Evolutionary conservation across 2,888 invertebrate genomes (phyloP).

Genomic region (Melipona beecheii): DNA sequence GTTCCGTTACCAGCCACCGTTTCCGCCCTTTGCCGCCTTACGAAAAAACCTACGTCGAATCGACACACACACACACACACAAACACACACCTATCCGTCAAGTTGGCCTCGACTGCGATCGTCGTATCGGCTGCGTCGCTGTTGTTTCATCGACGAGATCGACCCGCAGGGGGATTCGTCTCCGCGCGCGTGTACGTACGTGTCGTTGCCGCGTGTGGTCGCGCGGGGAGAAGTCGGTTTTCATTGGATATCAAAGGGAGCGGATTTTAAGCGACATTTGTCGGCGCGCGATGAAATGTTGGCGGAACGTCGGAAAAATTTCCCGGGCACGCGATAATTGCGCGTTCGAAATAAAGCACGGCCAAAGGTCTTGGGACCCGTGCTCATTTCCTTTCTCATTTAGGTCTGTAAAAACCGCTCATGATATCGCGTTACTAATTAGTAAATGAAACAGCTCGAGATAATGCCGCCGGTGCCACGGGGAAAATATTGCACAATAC

Average conservation of each 20-base stretch:
- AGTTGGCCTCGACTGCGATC: background rate
- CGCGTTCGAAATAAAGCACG: conserved; percentile 72
- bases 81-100: too few relatives aligned
- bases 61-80: too few relatives aligned
- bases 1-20: conserved; percentile 5
- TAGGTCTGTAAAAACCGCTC: conserved; percentile 70
- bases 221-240: background rate
- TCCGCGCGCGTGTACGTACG: too few relatives aligned
- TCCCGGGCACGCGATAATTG: conserved; percentile 70
- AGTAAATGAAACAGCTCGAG: conserved; percentile 77
- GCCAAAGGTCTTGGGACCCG: conserved; percentile 69
- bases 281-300: conserved; percentile 38
- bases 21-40: background rate
- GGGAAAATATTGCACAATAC: conserved; percentile 67
- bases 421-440: conserved; percentile 82
- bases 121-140: background rate
- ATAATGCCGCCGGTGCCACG: conserved; percentile 64
- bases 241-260: conserved; percentile 8
- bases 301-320: conserved; percentile 47
- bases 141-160: conserved; percentile 1
- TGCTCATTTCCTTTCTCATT: conserved; percentile 80
- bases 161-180: background rate
- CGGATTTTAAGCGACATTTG: conserved; percentile 41
- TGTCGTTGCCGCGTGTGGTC: background rate
- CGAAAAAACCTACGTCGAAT: background rate